These are phyloP conservation scores for Drosophila yakuba DNA, from an alignment of 1,140 invertebrate species.

Conservation along the genomic window DNA sequence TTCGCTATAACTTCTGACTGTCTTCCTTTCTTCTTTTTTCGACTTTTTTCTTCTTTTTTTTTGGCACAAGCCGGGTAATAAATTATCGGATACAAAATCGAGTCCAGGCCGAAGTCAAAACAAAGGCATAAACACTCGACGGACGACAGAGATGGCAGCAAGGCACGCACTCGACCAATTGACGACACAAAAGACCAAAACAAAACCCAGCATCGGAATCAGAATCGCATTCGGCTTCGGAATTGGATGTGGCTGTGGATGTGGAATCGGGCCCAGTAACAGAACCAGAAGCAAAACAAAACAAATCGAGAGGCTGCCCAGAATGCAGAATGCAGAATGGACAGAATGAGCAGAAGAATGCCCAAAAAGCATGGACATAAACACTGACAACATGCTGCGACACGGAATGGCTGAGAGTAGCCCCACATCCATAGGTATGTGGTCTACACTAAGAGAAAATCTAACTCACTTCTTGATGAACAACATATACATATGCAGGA, in stretches of 20 bases:
- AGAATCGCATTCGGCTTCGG: constrained; percentile 19
- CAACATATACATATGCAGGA: too few species aligned
- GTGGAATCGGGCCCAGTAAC: constrained; percentile 6
- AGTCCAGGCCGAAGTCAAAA: constrained; percentile 53
- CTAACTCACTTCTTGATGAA: background rate
- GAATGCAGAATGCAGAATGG: constrained; percentile 39
- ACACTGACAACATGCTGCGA: constrained; percentile 76
- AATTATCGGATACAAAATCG: constrained; percentile 69
- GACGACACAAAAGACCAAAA: constrained; percentile 70
- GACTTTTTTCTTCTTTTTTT: background rate
- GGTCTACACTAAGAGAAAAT: constrained; percentile 13
- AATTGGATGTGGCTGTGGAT: constrained; percentile 10
- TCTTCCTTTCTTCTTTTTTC: constrained; percentile 1
- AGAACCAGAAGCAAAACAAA: constrained; percentile 43
- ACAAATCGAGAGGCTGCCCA: constrained; percentile 34
- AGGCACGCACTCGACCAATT: constrained; percentile 74
- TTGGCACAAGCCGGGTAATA: constrained; percentile 74
- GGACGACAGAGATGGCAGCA: constrained; percentile 58
- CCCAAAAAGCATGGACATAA: constrained; percentile 57
- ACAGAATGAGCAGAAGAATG: constrained; percentile 61
- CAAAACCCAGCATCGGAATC: constrained; percentile 44
- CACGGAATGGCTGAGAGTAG: constrained; percentile 26
- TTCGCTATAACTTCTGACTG: constrained; percentile 17
- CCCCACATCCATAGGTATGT: constrained; percentile 9
- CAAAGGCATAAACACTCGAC: constrained; percentile 68